Evolutionary conservation across 2,113 vertebrate species (phyloP), one percentile per base, ranked within the genome.

Genomic region (Smithornis capensis): DNA sequence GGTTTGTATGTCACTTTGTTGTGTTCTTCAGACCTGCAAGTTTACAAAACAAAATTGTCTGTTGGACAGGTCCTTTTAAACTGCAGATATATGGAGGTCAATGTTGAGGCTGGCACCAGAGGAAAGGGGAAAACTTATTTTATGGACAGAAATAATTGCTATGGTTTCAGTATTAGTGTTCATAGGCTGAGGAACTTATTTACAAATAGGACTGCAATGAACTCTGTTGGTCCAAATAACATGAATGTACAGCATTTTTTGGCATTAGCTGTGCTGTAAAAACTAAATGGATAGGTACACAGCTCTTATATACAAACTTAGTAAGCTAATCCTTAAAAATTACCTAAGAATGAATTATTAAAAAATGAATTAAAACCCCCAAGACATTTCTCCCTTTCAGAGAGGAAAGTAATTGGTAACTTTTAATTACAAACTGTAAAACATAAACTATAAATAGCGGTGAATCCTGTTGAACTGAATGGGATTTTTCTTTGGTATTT

Each of bases 321-420:
- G 29, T 50, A 35, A 87, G 17, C 3, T 62, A 37, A 69, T 81
- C 14, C 27, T 47, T 64, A 73, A 76, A 89, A 90, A 50, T 12
- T 80, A 3, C 25, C 6, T 50, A 22, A 44, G 8, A 53, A 81
- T 29, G 85, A 71, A 47, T 16, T 21, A 22, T 12, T 18, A n/a
- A 28, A 40, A 49, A 67, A 18, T 5, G 8, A n/a, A 55, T 50
- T 3, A 49, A 19, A 21, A 71, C 22, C 1, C 0, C 4, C 6
- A 14, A 68, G 19, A 15, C 3, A 18, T 57, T 74, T 81, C 7
- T 63, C 4, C 2, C 0, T 53, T 82, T 67, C 3, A 5, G 57
- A 45, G 18, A 49, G 16, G 23, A 6, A 53, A 69, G 10, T 12
- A 21, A 12, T 62, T 90, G 12, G 71, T 76, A 71, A 8, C 3